Base-by-base conservation (phyloP, 92 coral and sea anemone genomes). In the Paramuricea clavata region DNA sequence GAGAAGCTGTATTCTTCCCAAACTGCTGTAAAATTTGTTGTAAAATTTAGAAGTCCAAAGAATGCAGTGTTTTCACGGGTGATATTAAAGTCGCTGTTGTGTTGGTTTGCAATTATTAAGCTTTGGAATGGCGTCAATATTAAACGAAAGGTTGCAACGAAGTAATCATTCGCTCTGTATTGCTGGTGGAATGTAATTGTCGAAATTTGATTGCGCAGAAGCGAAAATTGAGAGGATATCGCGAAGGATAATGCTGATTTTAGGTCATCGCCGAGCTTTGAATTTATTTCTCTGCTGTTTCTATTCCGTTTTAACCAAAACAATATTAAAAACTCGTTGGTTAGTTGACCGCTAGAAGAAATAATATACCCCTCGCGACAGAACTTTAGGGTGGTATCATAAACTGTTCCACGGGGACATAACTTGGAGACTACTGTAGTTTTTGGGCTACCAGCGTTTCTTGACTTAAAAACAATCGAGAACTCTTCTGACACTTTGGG, bases 121-220 rank as follows among this genome's bases (percentile, higher is more conserved):
- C 12, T 47, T 42, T 72, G 78, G 12, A 36, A 72, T n/a, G 31
- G 57, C 0, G n/a, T n/a, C n/a, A n/a, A n/a, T n/a, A n/a, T n/a
- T n/a, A n/a, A n/a, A n/a, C n/a, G n/a, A n/a, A n/a, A 72, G 1
- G 50, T 72, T 19, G 78, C 78, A 0, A 49, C 81, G 36, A 6
- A 11, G 10, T 3, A 47, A 3, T 15, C 6, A 3, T 11, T 26
- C 6, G 15, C n/a, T 1, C 0, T 12, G 64, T 47, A n/a, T 47
- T 72, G 78, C 15, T 60, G 0, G 30, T 72, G 78, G 16, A 72
- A 72, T 1, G 3, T 2, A 12, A 72, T 0, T 25, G 8, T 47
- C 2, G 78, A 72, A 23, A 72, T 72, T 72, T 72, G 78, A 12
- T 42, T 36, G 16, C 2, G 17, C 25, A 15, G 12, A 13, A 72